Evolutionary conservation across 2,888 invertebrate species (phyloP).

Genomic region (Phyllotreta striolata): DNA sequence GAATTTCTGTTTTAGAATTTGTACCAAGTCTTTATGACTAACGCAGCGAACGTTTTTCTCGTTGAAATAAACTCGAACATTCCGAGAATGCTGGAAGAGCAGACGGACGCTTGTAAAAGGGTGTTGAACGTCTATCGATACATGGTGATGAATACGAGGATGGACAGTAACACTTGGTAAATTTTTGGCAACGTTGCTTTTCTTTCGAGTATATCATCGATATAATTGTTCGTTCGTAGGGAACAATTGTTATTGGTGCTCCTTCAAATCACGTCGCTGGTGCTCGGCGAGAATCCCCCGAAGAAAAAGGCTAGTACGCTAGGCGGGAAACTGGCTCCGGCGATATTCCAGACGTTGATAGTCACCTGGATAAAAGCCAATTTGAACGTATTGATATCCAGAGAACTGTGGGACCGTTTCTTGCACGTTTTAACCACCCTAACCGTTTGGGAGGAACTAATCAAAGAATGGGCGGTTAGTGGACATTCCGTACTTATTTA

Average conservation of each 20-base stretch:
- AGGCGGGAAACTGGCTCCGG: conserved; percentile 84
- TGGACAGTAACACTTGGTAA: conserved; percentile 93
- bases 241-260: conserved; percentile 87
- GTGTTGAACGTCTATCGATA: conserved; percentile 95
- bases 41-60: conserved; percentile 94
- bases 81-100: conserved; percentile 83
- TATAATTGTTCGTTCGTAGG: conserved; percentile 63
- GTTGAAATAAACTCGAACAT: conserved; percentile 70
- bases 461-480: conserved; percentile 94
- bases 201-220: too few species aligned
- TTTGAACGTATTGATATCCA: conserved; percentile 88
- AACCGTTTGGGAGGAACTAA: conserved; percentile 93
- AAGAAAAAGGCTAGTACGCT: conserved; percentile 78
- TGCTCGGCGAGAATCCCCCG: conserved; percentile 80
- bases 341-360: conserved; percentile 91
- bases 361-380: conserved; percentile 99
- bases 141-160: conserved; percentile 95
- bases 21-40: conserved; percentile 89
- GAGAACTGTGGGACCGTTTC: conserved; percentile 93
- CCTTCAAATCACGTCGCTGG: conserved; percentile 89
- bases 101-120: conserved; percentile 95
- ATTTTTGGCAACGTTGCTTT: conserved; percentile 33
- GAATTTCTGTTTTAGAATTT: conserved; percentile 71
- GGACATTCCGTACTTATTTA: neutral
- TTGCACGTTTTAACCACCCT: conserved; percentile 85